Evolutionary conservation across 2,888 invertebrate species (phyloP).

Genomic region (Poecilus cupreus): DNA sequence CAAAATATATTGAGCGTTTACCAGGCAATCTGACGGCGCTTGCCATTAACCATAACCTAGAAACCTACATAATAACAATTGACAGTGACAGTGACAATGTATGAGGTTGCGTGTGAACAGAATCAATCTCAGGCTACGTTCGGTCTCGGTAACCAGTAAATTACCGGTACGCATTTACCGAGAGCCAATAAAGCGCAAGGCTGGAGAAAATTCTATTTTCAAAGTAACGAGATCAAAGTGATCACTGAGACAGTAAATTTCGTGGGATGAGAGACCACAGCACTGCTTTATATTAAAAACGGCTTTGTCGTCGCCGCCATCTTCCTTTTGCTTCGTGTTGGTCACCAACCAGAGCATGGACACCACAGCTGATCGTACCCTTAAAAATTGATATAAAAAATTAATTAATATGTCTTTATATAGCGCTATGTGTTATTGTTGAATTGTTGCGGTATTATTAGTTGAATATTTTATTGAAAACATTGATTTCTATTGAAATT

Average conservation of each 20-base stretch:
- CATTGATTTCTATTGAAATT: no score
- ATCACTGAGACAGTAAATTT: slow-evolving; percentile 49
- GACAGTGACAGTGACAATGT: not conserved
- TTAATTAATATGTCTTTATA: no score
- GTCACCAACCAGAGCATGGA: no score
- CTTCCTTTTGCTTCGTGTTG: not conserved
- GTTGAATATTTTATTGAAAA: no score
- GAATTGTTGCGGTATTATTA: no score
- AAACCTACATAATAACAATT: not conserved
- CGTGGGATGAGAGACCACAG: not conserved
- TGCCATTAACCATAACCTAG: not conserved
- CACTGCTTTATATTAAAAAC: slow-evolving; percentile 41
- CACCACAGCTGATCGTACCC: no score
- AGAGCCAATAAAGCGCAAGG: slow-evolving; percentile 41
- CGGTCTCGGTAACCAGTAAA: not conserved
- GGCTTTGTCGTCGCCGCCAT: not conserved
- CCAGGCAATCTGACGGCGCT: no score
- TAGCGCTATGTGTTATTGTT: no score
- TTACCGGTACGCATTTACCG: slow-evolving; percentile 21
- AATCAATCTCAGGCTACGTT: not conserved
- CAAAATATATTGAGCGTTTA: no score
- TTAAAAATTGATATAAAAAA: no score
- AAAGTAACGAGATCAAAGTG: slow-evolving; percentile 48
- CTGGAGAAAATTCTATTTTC: slow-evolving; percentile 47
- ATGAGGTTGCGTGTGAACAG: not conserved